Evolutionary conservation across 2,888 invertebrate genomes (phyloP).

Genomic region (Volucella inanis): DNA sequence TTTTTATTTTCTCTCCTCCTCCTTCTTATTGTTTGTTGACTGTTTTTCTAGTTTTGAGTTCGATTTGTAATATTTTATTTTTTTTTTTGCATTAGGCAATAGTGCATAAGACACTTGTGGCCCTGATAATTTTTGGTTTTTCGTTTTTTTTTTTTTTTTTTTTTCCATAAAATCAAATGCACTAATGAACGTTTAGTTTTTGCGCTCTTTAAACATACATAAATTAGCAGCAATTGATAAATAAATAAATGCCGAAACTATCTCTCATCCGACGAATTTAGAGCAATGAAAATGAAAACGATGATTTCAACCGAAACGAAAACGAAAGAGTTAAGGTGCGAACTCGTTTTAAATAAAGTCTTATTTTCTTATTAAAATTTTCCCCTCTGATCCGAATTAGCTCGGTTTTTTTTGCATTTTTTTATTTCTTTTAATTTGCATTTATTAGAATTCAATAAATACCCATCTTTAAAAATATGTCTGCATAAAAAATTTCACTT

Average conservation of each 20-base stretch:
- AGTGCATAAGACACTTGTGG: conserved; percentile 37
- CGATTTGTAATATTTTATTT: neutral
- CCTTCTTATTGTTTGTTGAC: conserved; percentile 13
- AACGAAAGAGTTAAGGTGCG: conserved; percentile 52
- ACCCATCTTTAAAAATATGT: neutral
- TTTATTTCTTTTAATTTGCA: neutral
- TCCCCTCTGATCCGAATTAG: too few relatives aligned
- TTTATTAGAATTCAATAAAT: neutral
- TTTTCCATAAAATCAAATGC: conserved; percentile 9
- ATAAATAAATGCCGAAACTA: conserved; percentile 1
- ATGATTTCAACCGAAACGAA: neutral
- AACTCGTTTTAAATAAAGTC: conserved; percentile 32
- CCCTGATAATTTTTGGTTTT: neutral
- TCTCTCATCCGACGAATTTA: conserved; percentile 2
- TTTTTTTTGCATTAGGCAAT: conserved; percentile 53
- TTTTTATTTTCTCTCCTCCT: conserved; percentile 17
- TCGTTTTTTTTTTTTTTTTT: conserved; percentile 5
- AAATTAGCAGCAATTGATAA: conserved; percentile 24
- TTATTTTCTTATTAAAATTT: neutral
- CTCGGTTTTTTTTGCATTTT: neutral
- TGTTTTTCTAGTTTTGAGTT: neutral
- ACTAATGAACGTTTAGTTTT: conserved; percentile 59
- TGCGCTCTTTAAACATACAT: conserved; percentile 5
- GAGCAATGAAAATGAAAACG: conserved; percentile 2
- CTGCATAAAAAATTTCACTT: neutral